Percentiles rank a stretch among this genome's conserved stretches.
These are phyloP conservation scores for Manduca sexta DNA, from an alignment of 1,140 invertebrate genomes.

Conservation along the genomic window DNA sequence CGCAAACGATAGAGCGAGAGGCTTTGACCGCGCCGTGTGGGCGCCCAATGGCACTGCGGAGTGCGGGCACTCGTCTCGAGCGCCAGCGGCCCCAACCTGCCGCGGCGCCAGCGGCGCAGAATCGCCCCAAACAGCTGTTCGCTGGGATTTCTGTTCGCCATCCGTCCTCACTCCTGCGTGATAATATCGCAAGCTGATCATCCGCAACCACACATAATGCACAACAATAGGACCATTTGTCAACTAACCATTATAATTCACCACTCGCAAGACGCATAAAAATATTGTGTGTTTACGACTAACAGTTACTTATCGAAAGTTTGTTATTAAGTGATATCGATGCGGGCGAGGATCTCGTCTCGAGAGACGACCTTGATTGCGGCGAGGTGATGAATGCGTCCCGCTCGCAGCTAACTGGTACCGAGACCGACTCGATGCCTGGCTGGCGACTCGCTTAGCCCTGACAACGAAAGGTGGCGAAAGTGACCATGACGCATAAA, in stretches of 20 bases:
- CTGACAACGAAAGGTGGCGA: constrained; percentile 63
- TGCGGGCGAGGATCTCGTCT: constrained; percentile 16
- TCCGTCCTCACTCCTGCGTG: constrained; percentile 16
- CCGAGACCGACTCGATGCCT: constrained; percentile 28
- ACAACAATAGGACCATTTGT: constrained; percentile 29
- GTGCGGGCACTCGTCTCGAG: constrained; percentile 3
- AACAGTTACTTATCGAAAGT: constrained; percentile 25
- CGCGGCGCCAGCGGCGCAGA: not conserved
- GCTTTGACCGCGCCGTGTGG: constrained; percentile 19
- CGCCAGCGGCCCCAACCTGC: no score
- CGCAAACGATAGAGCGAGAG: constrained; percentile 10
- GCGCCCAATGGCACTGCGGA: constrained; percentile 14
- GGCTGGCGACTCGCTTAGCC: constrained; percentile 32
- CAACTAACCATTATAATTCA: constrained; percentile 28
- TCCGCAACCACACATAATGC: constrained; percentile 24
- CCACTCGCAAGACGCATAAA: constrained; percentile 23
- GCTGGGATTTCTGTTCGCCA: constrained; percentile 3
- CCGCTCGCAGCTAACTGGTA: constrained; percentile 23
- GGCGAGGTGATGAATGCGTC: constrained; percentile 38
- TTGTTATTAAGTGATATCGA: constrained; percentile 23
- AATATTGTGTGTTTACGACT: constrained; percentile 17
- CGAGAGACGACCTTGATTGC: constrained; percentile 29
- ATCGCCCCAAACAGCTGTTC: constrained; percentile 22
- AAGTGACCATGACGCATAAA: constrained; percentile 50
- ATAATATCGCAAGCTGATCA: constrained; percentile 29